phyloP scores from a whole-genome alignment of 2,888 invertebrate species.

The Eupithecia dodoneata region DNA sequence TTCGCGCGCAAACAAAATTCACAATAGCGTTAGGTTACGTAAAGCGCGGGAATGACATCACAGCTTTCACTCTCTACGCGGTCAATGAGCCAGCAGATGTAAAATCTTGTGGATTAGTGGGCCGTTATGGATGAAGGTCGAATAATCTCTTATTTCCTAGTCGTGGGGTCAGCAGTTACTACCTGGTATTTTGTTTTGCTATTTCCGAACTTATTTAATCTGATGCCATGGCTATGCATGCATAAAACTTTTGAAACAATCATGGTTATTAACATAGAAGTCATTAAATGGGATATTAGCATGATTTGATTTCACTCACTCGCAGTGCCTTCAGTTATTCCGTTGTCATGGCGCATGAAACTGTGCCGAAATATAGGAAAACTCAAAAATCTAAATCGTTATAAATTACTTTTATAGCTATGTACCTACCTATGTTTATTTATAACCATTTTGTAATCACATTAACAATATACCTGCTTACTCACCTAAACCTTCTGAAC shows the following conservation, averaged over 20 bases:
- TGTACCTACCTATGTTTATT: too few species aligned
- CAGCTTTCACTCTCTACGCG: slow-evolving; percentile 45
- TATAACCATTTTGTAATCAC: background rate
- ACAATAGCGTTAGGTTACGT: slow-evolving; percentile 39
- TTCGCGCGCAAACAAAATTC: slow-evolving; percentile 38
- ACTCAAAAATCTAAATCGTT: too few species aligned
- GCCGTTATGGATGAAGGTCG: slow-evolving; percentile 32
- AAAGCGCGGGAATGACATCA: slow-evolving; percentile 46
- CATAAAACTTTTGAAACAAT: too few species aligned
- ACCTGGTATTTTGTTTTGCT: background rate
- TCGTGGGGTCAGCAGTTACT: background rate
- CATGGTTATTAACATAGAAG: too few species aligned
- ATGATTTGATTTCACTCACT: too few species aligned
- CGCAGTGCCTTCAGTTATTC: too few species aligned
- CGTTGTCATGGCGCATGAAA: too few species aligned
- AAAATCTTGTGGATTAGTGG: slow-evolving; percentile 32
- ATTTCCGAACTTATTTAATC: background rate
- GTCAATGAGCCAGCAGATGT: slow-evolving; percentile 43
- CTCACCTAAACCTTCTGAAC: background rate
- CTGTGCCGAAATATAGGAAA: too few species aligned
- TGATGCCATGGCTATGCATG: background rate
- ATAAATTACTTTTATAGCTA: too few species aligned
- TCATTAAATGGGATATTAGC: too few species aligned
- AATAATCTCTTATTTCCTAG: slow-evolving; percentile 4
- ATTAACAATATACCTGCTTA: background rate